Conservation (phyloP, 2,888 invertebrate species). For the Chrysolina haemoptera region DNA sequence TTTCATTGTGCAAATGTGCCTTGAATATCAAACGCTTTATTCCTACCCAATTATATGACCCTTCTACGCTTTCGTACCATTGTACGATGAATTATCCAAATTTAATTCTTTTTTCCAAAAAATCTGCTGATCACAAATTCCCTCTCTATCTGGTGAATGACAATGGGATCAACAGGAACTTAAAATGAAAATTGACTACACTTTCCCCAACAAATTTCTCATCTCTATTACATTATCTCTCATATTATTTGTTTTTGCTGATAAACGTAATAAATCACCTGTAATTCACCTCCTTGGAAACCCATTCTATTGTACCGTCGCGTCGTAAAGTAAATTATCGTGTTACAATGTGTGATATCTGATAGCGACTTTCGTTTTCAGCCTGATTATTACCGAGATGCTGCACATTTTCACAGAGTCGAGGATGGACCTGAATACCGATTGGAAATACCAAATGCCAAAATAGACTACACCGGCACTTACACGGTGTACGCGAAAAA, state of each 20-base stretch:
- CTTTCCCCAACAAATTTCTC: not conserved
- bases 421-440: slow-evolving; percentile 86
- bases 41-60: too few species aligned
- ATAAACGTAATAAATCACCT: not conserved
- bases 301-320: not conserved
- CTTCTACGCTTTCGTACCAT: too few species aligned
- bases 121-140: too few species aligned
- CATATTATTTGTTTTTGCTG: not conserved
- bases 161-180: too few species aligned
- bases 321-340: not conserved
- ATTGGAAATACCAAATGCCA: slow-evolving; percentile 88
- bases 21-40: too few species aligned
- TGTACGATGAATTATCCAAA: too few species aligned
- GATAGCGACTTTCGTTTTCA: slow-evolving; percentile 67
- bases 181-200: not conserved
- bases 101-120: too few species aligned
- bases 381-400: slow-evolving; percentile 91
- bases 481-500: slow-evolving; percentile 89
- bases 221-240: not conserved
- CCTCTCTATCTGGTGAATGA: too few species aligned
- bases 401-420: slow-evolving; percentile 83
- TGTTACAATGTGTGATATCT: not conserved
- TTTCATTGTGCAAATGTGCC: too few species aligned
- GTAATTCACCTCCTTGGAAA: not conserved
- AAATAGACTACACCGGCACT: slow-evolving; percentile 89